These are phyloP conservation scores for Drosophila nebulosa DNA, from an alignment of 1,140 invertebrate species.

Conservation along the genomic window DNA sequence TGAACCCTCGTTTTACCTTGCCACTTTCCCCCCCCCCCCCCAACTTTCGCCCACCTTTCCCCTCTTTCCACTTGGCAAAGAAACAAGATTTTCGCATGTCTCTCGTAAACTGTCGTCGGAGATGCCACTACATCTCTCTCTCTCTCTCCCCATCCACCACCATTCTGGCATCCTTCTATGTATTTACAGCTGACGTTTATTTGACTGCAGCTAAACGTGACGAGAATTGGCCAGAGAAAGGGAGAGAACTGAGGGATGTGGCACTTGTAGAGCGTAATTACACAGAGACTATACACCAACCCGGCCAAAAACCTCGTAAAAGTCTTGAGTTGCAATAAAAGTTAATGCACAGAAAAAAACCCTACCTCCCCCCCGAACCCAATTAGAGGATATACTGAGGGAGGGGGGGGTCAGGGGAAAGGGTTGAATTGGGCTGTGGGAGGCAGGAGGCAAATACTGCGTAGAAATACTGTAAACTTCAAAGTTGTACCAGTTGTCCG, in stretches of 20 bases:
- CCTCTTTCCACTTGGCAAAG: neutral
- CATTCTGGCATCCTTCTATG: conserved; percentile 7
- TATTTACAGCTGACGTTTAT: conserved; percentile 66
- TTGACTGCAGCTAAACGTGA: conserved; percentile 73
- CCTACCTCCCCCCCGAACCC: conserved; percentile 1
- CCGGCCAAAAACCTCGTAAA: conserved; percentile 34
- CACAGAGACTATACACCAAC: conserved; percentile 30
- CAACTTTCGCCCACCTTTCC: neutral
- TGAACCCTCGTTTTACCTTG: too few species aligned
- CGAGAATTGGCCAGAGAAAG: conserved; percentile 12
- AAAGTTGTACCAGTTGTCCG: conserved; percentile 12
- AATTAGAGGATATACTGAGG: conserved; percentile 38
- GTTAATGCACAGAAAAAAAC: conserved; percentile 48
- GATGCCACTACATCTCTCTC: neutral
- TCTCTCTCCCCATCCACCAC: neutral
- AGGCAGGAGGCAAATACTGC: neutral
- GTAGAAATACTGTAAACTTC: neutral
- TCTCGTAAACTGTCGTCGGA: conserved; percentile 45
- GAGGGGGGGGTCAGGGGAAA: neutral
- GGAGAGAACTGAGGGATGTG: conserved; percentile 6
- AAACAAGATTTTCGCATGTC: conserved; percentile 1
- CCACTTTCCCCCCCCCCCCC: neutral
- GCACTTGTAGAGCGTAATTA: conserved; percentile 73
- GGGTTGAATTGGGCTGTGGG: too few species aligned
- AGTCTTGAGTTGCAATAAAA: conserved; percentile 57